Evolutionary conservation across 2,113 vertebrate genomes (phyloP).

Genomic region (Scartelaos histophorus): DNA sequence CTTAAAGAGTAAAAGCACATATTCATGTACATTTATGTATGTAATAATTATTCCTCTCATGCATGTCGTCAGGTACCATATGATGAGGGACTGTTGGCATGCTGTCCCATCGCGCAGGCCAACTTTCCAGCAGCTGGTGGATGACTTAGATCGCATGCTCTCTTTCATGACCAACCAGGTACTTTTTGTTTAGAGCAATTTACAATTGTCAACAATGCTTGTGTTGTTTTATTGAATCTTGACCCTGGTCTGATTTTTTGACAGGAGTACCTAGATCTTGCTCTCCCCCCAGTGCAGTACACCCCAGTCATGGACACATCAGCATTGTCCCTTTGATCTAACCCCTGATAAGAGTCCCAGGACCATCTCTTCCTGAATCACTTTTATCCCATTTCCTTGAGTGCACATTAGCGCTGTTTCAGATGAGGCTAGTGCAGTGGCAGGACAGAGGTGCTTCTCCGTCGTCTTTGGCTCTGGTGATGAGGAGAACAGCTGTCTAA

Average conservation of each 20-base stretch:
- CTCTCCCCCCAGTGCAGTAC: constrained; percentile 84
- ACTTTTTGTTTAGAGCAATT: constrained; percentile 4
- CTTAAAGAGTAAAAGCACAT: neutral
- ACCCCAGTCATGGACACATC: constrained; percentile 80
- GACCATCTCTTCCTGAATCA: constrained; percentile 74
- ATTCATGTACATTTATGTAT: neutral
- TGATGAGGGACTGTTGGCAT: constrained; percentile 94
- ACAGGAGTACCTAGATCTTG: constrained; percentile 92
- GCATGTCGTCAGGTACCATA: constrained; percentile 82
- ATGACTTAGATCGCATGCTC: constrained; percentile 83
- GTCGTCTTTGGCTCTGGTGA: constrained; percentile 24
- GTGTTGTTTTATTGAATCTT: neutral
- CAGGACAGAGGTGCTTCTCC: constrained; percentile 6
- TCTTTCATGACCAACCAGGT: constrained; percentile 92
- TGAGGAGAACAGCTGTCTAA: constrained; percentile 48
- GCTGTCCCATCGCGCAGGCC: constrained; percentile 86
- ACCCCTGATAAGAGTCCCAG: constrained; percentile 64
- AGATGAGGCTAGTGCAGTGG: neutral
- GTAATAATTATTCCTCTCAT: neutral
- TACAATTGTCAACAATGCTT: neutral
- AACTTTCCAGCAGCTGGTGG: constrained; percentile 73
- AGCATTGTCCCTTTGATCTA: constrained; percentile 78
- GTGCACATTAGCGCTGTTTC: constrained; percentile 1
- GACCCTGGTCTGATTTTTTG: neutral
- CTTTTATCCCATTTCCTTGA: constrained; percentile 32